Evolutionary conservation across 1,140 invertebrate species (phyloP).

Genomic region (Sminthurides bifidus): DNA sequence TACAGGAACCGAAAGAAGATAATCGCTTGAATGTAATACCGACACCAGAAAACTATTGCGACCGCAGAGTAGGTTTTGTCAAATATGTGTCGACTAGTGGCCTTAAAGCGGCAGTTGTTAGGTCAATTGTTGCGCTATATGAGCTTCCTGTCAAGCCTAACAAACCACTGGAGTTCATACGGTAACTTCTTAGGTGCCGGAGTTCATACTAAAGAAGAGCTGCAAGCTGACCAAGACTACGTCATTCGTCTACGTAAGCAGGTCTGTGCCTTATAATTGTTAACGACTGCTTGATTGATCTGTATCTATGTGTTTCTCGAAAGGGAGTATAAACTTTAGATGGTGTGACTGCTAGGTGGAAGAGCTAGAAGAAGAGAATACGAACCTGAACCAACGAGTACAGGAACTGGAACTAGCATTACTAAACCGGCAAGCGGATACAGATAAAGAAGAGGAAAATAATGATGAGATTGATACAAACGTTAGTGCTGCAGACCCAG

Average conservation of each 20-base stretch:
- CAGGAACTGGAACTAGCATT: no score
- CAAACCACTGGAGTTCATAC: constrained; percentile 10
- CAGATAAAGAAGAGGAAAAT: no score
- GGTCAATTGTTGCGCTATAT: constrained; percentile 12
- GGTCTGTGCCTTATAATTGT: background rate
- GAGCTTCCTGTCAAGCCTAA: constrained; percentile 12
- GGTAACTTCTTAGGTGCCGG: constrained; percentile 8
- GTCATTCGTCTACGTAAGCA: background rate
- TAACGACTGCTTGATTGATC: background rate
- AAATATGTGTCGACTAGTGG: constrained; percentile 1
- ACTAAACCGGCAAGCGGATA: no score
- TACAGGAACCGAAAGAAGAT: no score
- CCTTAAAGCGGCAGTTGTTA: background rate
- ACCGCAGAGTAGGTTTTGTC: background rate
- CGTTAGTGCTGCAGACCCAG: no score
- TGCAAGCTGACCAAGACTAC: background rate
- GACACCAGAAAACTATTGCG: background rate
- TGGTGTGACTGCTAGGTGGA: background rate
- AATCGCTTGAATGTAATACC: no score
- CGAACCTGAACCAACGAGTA: no score
- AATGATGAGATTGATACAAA: no score
- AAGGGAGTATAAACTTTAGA: background rate
- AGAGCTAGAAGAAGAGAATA: no score
- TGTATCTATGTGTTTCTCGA: no score
- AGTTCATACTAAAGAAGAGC: background rate